Conservation (phyloP, 2,797 vertebrate genomes). For the Enteromius unitaeniatus region DNA sequence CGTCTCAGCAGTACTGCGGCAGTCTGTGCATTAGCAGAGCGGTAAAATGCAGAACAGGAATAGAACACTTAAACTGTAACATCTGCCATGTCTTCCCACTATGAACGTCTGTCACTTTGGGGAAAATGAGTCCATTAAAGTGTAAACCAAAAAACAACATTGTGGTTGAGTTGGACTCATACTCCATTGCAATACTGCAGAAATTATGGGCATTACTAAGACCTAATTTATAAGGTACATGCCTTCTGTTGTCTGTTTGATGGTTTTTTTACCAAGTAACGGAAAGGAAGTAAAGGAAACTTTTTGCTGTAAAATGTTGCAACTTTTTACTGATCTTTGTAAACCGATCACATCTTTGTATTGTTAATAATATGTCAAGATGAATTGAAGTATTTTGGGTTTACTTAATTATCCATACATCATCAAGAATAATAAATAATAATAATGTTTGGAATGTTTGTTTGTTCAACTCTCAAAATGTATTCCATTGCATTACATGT, state of each 20-base stretch:
- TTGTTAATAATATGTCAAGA: too few relatives aligned
- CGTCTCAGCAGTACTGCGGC: neutral
- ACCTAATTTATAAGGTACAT: neutral
- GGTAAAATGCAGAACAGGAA: conserved; percentile 10
- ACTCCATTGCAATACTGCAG: neutral
- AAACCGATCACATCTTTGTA: too few relatives aligned
- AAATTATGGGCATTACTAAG: neutral
- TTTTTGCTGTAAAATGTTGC: too few relatives aligned
- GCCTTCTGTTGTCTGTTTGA: neutral
- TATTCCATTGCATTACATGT: too few relatives aligned
- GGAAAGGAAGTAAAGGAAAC: too few relatives aligned
- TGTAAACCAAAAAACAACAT: conserved; percentile 13
- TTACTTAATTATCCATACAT: too few relatives aligned
- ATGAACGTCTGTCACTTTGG: neutral
- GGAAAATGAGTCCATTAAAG: neutral
- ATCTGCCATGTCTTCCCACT: neutral
- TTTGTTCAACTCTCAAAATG: too few relatives aligned
- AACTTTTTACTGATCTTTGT: too few relatives aligned
- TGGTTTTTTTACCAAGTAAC: too few relatives aligned
- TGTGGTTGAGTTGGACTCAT: neutral
- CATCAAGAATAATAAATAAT: too few relatives aligned
- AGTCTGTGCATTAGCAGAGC: neutral
- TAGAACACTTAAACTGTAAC: conserved; percentile 22
- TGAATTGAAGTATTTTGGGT: too few relatives aligned
- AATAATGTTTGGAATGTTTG: too few relatives aligned